phyloP scores from a whole-genome alignment of 2,113 vertebrate genomes.

The Plotosus lineatus region DNA sequence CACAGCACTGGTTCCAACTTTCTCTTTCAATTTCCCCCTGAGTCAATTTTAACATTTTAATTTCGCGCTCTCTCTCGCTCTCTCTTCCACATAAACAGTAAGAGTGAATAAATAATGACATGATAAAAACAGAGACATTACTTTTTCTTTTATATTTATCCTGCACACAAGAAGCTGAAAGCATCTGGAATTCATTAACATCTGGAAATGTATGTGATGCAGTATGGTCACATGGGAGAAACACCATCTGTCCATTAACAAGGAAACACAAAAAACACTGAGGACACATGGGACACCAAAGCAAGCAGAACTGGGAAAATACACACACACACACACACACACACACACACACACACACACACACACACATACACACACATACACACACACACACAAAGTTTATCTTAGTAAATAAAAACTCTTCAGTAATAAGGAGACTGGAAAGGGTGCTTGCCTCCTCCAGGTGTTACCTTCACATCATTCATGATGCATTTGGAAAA shows the following conservation, averaged over 20 bases:
- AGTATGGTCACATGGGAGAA: background rate
- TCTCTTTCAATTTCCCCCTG: background rate
- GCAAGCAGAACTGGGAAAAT: background rate
- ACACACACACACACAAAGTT: no score
- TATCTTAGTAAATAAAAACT: no score
- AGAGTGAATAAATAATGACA: background rate
- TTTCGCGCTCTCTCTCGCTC: background rate
- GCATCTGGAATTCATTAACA: slow-evolving; percentile 10
- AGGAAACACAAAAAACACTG: background rate
- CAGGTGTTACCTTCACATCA: no score
- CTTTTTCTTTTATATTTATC: background rate
- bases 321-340: background rate
- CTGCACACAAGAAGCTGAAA: background rate
- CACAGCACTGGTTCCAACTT: background rate
- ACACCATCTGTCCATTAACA: slow-evolving; percentile 5
- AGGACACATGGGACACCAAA: background rate
- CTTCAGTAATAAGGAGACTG: no score
- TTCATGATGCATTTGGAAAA: no score
- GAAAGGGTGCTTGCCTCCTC: no score
- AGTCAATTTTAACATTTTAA: background rate
- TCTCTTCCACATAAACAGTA: background rate
- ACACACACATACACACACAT: no score
- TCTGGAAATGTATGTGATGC: background rate
- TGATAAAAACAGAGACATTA: background rate
- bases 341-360: no score